Evolutionary conservation across 2,888 invertebrate species (phyloP), one percentile per base, ranked within the genome.

Genomic region (Fragum whitleyi): DNA sequence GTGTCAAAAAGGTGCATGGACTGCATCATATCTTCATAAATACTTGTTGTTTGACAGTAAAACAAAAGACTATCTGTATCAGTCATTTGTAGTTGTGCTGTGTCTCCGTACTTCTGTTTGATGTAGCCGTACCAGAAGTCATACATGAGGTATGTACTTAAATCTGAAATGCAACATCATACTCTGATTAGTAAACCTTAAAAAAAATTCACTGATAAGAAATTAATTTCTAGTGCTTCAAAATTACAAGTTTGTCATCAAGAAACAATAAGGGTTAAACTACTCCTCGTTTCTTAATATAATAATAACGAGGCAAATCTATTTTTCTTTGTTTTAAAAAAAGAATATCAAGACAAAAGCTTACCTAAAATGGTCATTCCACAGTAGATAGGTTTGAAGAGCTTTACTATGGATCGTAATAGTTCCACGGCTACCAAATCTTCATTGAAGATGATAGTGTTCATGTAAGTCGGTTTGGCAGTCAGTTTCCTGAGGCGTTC

Each of bases 131-230:
- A 94, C 74, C 86, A 81, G 93, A 72, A 94, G 62, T 93, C 91
- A 79, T 94, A 94, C 88, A 94, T 92, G 26, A 91, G 81, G 1
- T 79, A 76, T 89, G 94, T 94, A 0, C 91, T 92, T 39, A 94
- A 36, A 69, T 94, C 94, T 77, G 76, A 62, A 75, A 69, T n/a
- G n/a, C n/a, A n/a, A n/a, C n/a, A n/a, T n/a, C n/a, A n/a, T n/a
- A n/a, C n/a, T n/a, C n/a, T n/a, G n/a, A n/a, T n/a, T n/a, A n/a
- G n/a, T n/a, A n/a, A n/a, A n/a, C n/a, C n/a, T n/a, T n/a, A n/a
- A n/a, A n/a, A n/a, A n/a, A n/a, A n/a, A n/a, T n/a, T n/a, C n/a
- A n/a, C n/a, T n/a, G n/a, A n/a, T n/a, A n/a, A n/a, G n/a, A n/a
- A n/a, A n/a, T n/a, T n/a, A n/a, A n/a, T n/a, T n/a, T n/a, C n/a